Conservation (phyloP, 2,888 invertebrate species). For the Drosophila borborema region DNA sequence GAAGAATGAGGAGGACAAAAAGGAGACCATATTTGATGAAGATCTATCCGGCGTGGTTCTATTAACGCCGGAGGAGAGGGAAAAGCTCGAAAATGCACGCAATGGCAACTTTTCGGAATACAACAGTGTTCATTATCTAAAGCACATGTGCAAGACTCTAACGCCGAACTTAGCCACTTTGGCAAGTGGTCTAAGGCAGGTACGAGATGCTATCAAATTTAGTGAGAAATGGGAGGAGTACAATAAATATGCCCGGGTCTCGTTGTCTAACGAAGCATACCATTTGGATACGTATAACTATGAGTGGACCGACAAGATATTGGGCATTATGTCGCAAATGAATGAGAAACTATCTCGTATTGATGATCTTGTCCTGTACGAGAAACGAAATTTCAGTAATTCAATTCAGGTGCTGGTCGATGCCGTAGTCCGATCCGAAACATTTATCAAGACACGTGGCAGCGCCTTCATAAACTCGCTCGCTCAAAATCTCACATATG, state of each 20-base stretch:
- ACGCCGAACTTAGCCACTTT: constrained; percentile 23
- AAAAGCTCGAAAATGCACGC: not conserved
- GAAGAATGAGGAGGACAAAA: not conserved
- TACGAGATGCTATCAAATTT: not conserved
- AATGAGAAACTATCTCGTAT: constrained; percentile 13
- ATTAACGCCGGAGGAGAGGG: constrained; percentile 16
- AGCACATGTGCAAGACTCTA: constrained; percentile 25
- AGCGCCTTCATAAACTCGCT: constrained; percentile 25
- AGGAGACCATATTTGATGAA: constrained; percentile 5
- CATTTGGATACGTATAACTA: constrained; percentile 26
- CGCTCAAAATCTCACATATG: constrained; percentile 34
- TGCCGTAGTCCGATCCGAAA: constrained; percentile 21
- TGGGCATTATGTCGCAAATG: constrained; percentile 9
- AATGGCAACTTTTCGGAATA: constrained; percentile 17
- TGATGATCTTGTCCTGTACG: constrained; percentile 45
- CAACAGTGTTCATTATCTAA: constrained; percentile 27
- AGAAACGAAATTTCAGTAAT: constrained; percentile 35
- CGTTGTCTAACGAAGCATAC: constrained; percentile 31
- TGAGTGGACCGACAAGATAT: constrained; percentile 9
- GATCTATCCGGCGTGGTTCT: constrained; percentile 26
- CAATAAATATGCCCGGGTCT: constrained; percentile 2
- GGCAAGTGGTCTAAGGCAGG: not conserved
- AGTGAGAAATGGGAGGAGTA: not conserved
- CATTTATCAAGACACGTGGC: constrained; percentile 26
- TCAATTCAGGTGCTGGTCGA: constrained; percentile 24